Evolutionary conservation across 1,140 invertebrate genomes (phyloP), one percentile per base, ranked within the genome.

Genomic region (Drosophila bocki): DNA sequence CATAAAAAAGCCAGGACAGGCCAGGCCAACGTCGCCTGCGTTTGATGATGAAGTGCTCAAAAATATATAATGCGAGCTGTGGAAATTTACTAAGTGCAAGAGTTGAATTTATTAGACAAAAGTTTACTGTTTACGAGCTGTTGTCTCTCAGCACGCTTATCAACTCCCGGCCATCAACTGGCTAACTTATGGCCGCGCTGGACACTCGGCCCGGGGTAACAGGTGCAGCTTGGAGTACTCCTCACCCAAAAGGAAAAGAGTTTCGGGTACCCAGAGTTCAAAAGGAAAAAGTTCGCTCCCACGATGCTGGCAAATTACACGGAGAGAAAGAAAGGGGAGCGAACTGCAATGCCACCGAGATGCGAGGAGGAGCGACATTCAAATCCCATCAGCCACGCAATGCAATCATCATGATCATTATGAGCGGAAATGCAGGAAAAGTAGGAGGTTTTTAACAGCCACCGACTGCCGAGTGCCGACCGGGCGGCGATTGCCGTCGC

Each of bases 321-420:
- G 54, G 59, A 47, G 29, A 56, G 56, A 75, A 59, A 80, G 45
- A 57, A 54, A 58, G 76, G 67, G 59, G 53, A 63, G 76, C 59
- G 15, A 48, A 64, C 39, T 29, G 5, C 26, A 53, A 12, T 2
- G 45, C 45, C 45, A 26, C 3, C 19, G 45, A 13, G 47, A 15
- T 13, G 9, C 33, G 54, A 29, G 47, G 54, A 39, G 76, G 29
- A 80, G 70, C 54, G 29, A 90, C 85, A 88, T 88, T 88, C 81
- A 88, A 88, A 90, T 88, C 81, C 85, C 85, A 88, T 88, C 85
- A 88, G 78, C 85, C 85, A 90, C 85, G 86, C 85, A 78, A 90
- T 90, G 85, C 85, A 88, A 88, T 88, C 86, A 90, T 90, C 85
- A 90, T 88, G 81, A 88, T 88, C 85, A 88, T 88, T 88, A 88